Conservation (phyloP, 2,888 invertebrate species). For the Cryptocephalus moraei region DNA sequence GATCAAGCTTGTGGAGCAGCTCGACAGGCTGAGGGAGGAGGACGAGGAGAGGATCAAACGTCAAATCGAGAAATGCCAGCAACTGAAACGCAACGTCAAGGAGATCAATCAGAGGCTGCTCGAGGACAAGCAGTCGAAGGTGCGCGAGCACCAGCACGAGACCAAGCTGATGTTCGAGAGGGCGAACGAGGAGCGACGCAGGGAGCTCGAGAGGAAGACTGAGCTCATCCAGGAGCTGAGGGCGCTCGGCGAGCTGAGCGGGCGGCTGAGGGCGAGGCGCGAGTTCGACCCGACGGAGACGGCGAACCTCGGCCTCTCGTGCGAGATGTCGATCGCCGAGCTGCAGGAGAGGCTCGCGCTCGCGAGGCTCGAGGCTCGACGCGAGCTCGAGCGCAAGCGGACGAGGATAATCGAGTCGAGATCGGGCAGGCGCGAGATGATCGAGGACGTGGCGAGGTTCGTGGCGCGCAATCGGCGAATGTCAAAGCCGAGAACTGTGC, state of each 20-base stretch:
- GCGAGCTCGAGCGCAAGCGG: slow-evolving; percentile 44
- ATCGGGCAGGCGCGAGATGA: slow-evolving; percentile 37
- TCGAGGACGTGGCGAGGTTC: slow-evolving; percentile 40
- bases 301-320: slow-evolving; percentile 47
- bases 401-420: slow-evolving; percentile 39
- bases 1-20: slow-evolving; percentile 39
- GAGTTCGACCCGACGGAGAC: slow-evolving; percentile 50
- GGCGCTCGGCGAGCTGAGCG: slow-evolving; percentile 30
- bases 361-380: slow-evolving; percentile 42
- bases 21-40: slow-evolving; percentile 42
- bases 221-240: slow-evolving; percentile 37
- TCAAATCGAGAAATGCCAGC: slow-evolving; percentile 39
- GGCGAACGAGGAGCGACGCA: slow-evolving; percentile 27
- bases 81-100: slow-evolving; percentile 40
- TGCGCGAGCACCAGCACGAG: slow-evolving; percentile 41
- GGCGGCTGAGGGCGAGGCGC: slow-evolving; percentile 30
- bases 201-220: slow-evolving; percentile 33
- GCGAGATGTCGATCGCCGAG: slow-evolving; percentile 57
- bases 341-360: slow-evolving; percentile 44
- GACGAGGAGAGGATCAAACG: slow-evolving; percentile 43
- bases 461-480: slow-evolving; percentile 35
- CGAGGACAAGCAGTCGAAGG: slow-evolving; percentile 44
- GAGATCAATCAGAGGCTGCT: slow-evolving; percentile 44
- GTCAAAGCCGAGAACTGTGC: slow-evolving; percentile 25
- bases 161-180: slow-evolving; percentile 31